phyloP scores from a whole-genome alignment of 2,888 invertebrate genomes.

The Polia nebulosa region DNA sequence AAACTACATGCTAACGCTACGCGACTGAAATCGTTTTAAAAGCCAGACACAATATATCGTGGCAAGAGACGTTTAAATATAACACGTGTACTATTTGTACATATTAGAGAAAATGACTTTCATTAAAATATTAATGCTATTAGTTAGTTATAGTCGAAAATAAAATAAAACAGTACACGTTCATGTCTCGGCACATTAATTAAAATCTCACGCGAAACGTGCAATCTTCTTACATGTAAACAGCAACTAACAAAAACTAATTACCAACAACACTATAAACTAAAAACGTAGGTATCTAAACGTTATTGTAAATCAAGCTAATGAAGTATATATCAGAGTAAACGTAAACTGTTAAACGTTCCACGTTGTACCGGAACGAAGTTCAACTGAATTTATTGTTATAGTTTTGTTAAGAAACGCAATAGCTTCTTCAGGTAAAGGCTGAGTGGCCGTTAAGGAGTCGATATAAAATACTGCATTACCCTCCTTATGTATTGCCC shows the following conservation, averaged over 20 bases:
- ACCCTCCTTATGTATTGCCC: slow-evolving; percentile 71
- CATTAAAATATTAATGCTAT: slow-evolving; percentile 26
- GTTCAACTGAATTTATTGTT: slow-evolving; percentile 85
- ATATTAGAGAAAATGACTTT: slow-evolving; percentile 13
- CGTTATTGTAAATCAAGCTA: slow-evolving; percentile 68
- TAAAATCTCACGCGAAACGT: slow-evolving; percentile 41
- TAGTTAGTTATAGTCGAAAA: slow-evolving; percentile 13
- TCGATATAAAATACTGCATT: slow-evolving; percentile 79
- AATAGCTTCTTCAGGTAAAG: slow-evolving; percentile 78
- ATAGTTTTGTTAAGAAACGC: slow-evolving; percentile 84
- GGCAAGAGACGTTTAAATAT: not conserved
- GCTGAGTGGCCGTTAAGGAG: slow-evolving; percentile 75
- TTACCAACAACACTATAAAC: slow-evolving; percentile 57
- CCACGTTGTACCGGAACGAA: slow-evolving; percentile 78
- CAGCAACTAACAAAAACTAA: slow-evolving; percentile 54
- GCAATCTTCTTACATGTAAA: slow-evolving; percentile 48
- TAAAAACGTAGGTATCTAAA: slow-evolving; percentile 61
- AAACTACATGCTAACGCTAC: not conserved
- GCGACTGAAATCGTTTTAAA: slow-evolving; percentile 2
- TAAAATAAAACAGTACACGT: slow-evolving; percentile 1
- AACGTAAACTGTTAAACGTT: slow-evolving; percentile 80
- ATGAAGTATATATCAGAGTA: slow-evolving; percentile 76
- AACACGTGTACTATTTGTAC: slow-evolving; percentile 1
- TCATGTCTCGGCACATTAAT: slow-evolving; percentile 30
- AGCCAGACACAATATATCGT: slow-evolving; percentile 6